These are phyloP conservation scores for Actenoides hombroni DNA, from an alignment of 2,113 vertebrate species.

Conservation along the genomic window DNA sequence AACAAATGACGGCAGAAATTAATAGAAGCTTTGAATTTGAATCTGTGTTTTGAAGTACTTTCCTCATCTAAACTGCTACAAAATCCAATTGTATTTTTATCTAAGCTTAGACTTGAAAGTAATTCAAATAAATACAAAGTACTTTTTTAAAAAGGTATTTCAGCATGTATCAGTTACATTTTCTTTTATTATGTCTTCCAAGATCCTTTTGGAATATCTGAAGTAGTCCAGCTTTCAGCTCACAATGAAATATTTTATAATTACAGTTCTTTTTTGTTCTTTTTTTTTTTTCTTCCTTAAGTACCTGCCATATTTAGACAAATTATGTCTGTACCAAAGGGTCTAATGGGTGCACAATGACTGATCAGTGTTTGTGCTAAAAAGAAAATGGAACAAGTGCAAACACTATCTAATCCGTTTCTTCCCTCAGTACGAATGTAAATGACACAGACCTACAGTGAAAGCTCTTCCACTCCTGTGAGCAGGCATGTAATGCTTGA, in stretches of 20 bases:
- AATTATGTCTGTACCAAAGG: not conserved
- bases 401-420: not conserved
- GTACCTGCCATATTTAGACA: not conserved
- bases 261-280: not conserved
- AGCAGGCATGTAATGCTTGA: not conserved
- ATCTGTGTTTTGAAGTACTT: not conserved
- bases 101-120: not conserved
- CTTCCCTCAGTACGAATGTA: not conserved
- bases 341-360: not conserved
- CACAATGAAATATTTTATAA: not conserved
- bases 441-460: not conserved
- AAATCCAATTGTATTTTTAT: not conserved
- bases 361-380: not conserved
- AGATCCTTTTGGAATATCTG: not conserved
- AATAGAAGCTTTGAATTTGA: not conserved
- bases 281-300: not conserved
- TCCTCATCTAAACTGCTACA: not conserved
- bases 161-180: not conserved
- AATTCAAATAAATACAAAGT: not conserved
- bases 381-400: not conserved
- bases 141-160: not conserved
- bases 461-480: not conserved
- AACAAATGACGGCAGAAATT: not conserved
- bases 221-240: not conserved
- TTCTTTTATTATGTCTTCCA: not conserved